A percentile compares a stretch with the other conserved stretches of the same genome.
phyloP scores from a whole-genome alignment of 2,113 vertebrate genomes.

The Sphyrna mokarran region DNA sequence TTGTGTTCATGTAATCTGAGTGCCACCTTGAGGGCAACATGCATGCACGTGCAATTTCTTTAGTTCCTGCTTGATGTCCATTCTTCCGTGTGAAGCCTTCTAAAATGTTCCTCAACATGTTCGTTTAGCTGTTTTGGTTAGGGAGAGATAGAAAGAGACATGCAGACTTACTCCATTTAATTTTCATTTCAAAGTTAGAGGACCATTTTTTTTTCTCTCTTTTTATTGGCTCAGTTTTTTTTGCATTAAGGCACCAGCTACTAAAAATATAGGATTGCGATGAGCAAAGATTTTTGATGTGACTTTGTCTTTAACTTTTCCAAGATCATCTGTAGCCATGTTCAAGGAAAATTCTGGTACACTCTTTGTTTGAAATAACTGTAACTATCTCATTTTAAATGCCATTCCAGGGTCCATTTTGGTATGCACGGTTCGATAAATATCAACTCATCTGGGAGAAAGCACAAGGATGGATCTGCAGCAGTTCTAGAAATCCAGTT shows the following conservation, averaged over 20 bases:
- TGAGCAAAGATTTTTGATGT: neutral
- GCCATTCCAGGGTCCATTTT: slow-evolving; percentile 76
- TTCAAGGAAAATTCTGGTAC: neutral
- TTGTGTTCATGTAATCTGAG: too few species aligned
- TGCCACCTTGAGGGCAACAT: too few species aligned
- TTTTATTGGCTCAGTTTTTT: neutral
- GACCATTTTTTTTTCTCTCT: neutral
- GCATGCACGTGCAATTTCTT: too few species aligned
- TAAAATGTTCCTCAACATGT: too few species aligned
- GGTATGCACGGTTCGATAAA: slow-evolving; percentile 86
- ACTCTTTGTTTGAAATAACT: neutral
- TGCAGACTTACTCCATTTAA: neutral
- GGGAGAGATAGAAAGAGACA: neutral
- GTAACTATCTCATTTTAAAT: slow-evolving; percentile 36
- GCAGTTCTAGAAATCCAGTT: slow-evolving; percentile 70
- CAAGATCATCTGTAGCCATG: neutral
- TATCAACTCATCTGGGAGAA: slow-evolving; percentile 64
- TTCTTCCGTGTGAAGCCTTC: too few species aligned
- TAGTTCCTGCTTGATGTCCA: too few species aligned
- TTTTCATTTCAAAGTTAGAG: neutral
- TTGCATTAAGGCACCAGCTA: neutral
- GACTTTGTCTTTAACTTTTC: neutral
- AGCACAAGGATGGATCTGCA: slow-evolving; percentile 47
- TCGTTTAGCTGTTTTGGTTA: neutral
- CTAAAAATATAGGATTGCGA: neutral